These are phyloP conservation scores for Uria aalge DNA, from an alignment of 2,113 vertebrate species.

Conservation along the genomic window DNA sequence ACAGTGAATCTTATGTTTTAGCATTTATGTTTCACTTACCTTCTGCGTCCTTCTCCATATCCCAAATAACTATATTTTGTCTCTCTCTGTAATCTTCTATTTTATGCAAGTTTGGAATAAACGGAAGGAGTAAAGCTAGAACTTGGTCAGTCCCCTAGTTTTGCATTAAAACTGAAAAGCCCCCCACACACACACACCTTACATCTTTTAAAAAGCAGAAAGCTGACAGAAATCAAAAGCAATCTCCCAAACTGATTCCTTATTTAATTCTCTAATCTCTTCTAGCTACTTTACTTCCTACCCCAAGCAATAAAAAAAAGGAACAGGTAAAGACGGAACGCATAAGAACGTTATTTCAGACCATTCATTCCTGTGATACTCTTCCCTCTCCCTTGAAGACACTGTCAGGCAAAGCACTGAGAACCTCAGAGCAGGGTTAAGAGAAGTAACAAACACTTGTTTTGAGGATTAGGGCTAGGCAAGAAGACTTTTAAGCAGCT, in stretches of 20 bases:
- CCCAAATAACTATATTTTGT: not conserved
- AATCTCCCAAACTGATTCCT: not conserved
- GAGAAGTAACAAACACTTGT: not conserved
- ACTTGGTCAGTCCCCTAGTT: not conserved
- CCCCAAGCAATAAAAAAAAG: not conserved
- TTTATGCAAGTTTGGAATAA: not conserved
- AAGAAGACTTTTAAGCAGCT: not conserved
- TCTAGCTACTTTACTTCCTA: not conserved
- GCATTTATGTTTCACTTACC: not conserved
- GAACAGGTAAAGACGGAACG: not conserved
- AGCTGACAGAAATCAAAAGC: not conserved
- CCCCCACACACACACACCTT: not conserved
- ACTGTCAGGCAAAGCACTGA: not conserved
- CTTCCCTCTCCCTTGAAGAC: not conserved
- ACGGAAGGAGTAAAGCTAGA: not conserved
- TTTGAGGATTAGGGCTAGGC: not conserved
- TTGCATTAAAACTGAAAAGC: not conserved
- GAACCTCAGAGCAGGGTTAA: not conserved
- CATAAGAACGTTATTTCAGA: not conserved
- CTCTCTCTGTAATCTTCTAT: not conserved
- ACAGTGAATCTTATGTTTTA: not conserved
- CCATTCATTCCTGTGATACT: not conserved
- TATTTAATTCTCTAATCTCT: not conserved
- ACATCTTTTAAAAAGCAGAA: not conserved
- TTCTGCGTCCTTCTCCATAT: not conserved